Conservation (phyloP, 2,888 invertebrate genomes). For the Eumacrocentrus americanus region DNA sequence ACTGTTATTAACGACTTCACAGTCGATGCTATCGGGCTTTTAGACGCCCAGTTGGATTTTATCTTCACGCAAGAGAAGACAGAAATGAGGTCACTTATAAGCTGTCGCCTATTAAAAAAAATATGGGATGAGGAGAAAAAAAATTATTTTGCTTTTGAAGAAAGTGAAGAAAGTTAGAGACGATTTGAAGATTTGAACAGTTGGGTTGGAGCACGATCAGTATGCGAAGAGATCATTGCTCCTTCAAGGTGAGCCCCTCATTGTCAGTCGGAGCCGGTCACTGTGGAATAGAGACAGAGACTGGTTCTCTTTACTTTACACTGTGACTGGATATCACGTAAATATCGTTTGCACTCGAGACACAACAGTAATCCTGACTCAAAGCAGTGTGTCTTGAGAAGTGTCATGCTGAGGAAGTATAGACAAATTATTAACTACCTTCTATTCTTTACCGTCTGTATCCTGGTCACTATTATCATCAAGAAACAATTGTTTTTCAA, state of each 20-base stretch:
- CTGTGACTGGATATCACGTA: not conserved
- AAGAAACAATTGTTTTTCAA: not conserved
- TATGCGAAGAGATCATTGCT: conserved; percentile 40
- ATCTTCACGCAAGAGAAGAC: conserved; percentile 20
- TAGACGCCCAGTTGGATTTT: conserved; percentile 10
- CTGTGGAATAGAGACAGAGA: not conserved
- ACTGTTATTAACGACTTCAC: not conserved
- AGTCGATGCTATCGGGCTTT: conserved; percentile 16
- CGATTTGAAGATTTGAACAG: conserved; percentile 32
- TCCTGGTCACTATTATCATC: conserved; percentile 20
- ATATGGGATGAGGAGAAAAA: not conserved
- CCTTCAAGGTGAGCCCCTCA: conserved; percentile 35
- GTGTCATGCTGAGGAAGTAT: conserved; percentile 28
- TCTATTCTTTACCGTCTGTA: conserved; percentile 9
- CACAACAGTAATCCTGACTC: too few relatives aligned
- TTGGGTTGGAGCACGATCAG: conserved; percentile 31
- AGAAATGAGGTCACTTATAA: conserved; percentile 11
- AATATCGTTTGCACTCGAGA: conserved; percentile 1
- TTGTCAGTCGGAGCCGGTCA: conserved; percentile 29
- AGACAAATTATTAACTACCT: conserved; percentile 16
- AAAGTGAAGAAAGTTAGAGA: not conserved
- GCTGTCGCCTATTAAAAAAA: not conserved
- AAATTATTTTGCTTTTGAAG: too few relatives aligned
- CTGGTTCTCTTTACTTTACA: not conserved
- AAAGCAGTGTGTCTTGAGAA: conserved; percentile 3